Conservation (phyloP, 35 echinoderm and acorn worm genomes). For the Amphiura filiformis region DNA sequence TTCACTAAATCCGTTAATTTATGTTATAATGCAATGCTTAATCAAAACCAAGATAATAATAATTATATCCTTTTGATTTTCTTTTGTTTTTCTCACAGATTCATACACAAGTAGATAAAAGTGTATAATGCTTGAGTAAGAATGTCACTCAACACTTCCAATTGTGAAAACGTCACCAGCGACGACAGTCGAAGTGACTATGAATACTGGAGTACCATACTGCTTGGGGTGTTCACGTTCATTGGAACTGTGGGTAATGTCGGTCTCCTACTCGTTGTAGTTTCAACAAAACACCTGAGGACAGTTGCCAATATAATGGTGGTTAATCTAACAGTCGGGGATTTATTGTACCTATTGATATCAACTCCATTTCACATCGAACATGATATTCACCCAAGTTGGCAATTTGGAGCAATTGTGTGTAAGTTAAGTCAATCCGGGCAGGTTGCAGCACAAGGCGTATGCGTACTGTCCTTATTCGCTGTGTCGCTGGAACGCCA, state of each 20-base stretch:
- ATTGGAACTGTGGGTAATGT: slow-evolving; percentile 63
- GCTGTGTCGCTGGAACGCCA: slow-evolving; percentile 66
- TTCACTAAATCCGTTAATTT: no score
- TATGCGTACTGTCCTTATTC: slow-evolving; percentile 62
- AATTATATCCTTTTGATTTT: no score
- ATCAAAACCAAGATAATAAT: no score
- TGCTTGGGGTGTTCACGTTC: slow-evolving; percentile 5
- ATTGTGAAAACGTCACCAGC: not conserved
- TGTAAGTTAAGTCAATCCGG: slow-evolving; percentile 68
- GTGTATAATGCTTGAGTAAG: no score
- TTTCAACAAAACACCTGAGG: slow-evolving; percentile 39
- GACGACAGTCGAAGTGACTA: not conserved
- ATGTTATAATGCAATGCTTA: no score
- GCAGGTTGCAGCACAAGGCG: slow-evolving; percentile 58
- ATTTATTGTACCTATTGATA: slow-evolving; percentile 63
- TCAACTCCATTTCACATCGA: slow-evolving; percentile 63
- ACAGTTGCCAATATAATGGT: slow-evolving; percentile 77
- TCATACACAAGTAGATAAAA: no score
- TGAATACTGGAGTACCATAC: not conserved
- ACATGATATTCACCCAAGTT: slow-evolving; percentile 47
- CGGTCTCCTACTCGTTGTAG: slow-evolving; percentile 46
- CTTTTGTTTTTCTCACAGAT: no score
- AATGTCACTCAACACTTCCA: no score
- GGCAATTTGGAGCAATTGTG: slow-evolving; percentile 38
- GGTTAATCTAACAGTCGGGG: slow-evolving; percentile 59